Base-by-base conservation (phyloP, 2,888 invertebrate species). In the Drosophila histrio region DNA sequence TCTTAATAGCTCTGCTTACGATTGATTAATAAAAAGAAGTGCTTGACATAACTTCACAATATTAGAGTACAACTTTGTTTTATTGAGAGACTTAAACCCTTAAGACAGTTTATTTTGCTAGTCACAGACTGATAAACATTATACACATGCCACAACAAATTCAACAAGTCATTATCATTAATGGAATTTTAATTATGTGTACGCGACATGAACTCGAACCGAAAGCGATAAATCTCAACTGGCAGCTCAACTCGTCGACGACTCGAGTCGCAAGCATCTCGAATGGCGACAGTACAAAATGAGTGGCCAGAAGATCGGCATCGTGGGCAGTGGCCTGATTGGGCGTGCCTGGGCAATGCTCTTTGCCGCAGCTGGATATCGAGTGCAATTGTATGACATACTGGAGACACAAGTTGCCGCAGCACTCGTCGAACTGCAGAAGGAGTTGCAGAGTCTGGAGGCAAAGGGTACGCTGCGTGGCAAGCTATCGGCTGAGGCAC, bases 311-410 rank as follows among this genome's bases (percentile, higher is more conserved):
- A 95, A 95, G 92, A 94, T 96, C 86, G 95, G 95, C 74, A 96
- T 96, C 74, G 93, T 96, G 74, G 96, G 96, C 89, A 99, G 98
- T 91, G 99, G 99, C 7, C 93, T 99, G 54, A 98, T 99, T 80
- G 99, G 99, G 1, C 94, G 97, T 56, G 98, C 98, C 89, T 99
- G 98, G 98, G 96, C 98, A 0, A 97, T 99, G 97, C 93, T 99
- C 24, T 99, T 98, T 91, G 97, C 97, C 0, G 95, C 96, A 7
- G 97, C 95, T 2, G 98, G 98, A 3, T 98, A 98, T 92, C 93
- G 95, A 85, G 98, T 99, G n/a, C 93, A 93, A 24, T 93, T 99
- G 52, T 99, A 95, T 91, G 99, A 99, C 89, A 95, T 97, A 50
- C 92, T 96, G 36, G 93, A 94, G 1, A 93, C 95, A 65, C 96